Evolutionary conservation across 2,888 invertebrate genomes (phyloP), one percentile per base, ranked within the genome.

Genomic region (Hirtodrosophila cameraria): DNA sequence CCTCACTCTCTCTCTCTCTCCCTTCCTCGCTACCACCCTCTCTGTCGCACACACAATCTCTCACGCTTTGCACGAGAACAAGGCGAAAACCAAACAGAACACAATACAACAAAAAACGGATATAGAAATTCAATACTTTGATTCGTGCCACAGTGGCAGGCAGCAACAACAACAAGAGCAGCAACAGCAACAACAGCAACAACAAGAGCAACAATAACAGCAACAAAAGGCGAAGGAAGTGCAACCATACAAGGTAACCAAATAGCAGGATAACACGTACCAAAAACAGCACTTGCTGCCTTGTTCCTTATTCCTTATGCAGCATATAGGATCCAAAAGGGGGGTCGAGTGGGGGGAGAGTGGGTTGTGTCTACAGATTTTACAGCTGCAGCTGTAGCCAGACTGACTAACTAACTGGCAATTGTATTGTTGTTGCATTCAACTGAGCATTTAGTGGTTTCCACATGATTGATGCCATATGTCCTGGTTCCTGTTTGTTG

Each of bases 61-160:
- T 61, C 42, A 35, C 60, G 57, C 54, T 41, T 45, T 54, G 52
- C 58, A 48, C 12, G 39, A 27, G 52, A 49, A 58, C 58, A 61
- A 71, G 59, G 59, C 63, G 49, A 59, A 52, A 60, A 72, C 61
- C 58, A 67, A 54, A 68, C 65, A 61, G 53, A 63, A 54, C 57
- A 68, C 63, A 73, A 60, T 42, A 66, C 59, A 57, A 65, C 28
- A 35, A 65, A 83, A 79, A 88, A 82, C 88, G 90, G 90, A 90
- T 89, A 90, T 90, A 87, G 90, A 89, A 90, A 90, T 87, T 88
- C 86, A 88, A 90, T 90, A 89, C 88, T 87, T 88, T 90, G 90
- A 89, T 90, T 88, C 90, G 90, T 90, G 90, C 89, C 89, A 84
- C 63, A 59, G 57, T 27, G 76, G 18, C 18, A 20, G n/a, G 59